Conservation (phyloP, 2,113 vertebrate species). For the Mobula hypostoma region DNA sequence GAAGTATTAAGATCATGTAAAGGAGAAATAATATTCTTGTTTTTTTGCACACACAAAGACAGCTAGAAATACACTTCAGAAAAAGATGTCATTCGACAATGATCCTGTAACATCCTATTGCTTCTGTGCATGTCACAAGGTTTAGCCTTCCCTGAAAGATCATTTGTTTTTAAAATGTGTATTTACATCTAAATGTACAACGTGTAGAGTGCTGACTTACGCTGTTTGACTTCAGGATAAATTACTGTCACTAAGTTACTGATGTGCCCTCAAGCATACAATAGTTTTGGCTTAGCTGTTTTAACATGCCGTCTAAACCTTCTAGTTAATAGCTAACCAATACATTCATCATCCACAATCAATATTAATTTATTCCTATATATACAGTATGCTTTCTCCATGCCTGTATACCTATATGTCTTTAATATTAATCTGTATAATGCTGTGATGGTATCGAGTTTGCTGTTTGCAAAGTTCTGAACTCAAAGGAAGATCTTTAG, state of each 20-base stretch:
- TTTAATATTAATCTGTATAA: no score
- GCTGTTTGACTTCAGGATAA: background rate
- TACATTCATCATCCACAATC: background rate
- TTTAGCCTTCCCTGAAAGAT: background rate
- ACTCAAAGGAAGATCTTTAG: no score
- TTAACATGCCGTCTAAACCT: background rate
- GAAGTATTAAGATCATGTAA: background rate
- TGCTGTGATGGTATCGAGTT: no score
- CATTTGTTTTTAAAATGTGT: background rate
- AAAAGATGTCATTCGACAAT: background rate
- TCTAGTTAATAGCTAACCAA: background rate
- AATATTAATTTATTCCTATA: background rate
- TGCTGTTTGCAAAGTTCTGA: no score
- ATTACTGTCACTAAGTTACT: background rate
- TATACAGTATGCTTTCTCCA: background rate
- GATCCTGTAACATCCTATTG: background rate
- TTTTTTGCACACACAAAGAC: background rate
- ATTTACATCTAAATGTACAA: background rate
- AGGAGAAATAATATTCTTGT: background rate
- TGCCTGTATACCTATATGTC: background rate
- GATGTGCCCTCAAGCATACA: slow-evolving; percentile 1
- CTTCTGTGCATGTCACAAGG: background rate
- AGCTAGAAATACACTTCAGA: background rate
- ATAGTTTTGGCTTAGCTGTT: background rate
- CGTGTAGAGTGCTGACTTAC: background rate